These are phyloP conservation scores for Schizopygopsis malacanthus DNA, from an alignment of 2,797 vertebrate species.

Conservation along the genomic window DNA sequence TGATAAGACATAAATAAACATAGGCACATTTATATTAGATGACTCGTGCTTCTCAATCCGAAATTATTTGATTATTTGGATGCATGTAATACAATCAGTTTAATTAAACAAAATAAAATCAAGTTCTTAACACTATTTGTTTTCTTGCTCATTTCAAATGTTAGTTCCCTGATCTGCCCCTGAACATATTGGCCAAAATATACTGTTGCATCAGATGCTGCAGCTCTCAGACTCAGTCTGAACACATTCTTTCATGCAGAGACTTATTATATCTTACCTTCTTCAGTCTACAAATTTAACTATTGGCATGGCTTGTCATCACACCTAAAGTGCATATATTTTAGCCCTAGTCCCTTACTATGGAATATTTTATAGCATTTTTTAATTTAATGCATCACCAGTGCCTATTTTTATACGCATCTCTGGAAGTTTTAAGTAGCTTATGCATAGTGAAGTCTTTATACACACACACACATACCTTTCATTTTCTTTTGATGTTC, in stretches of 20 bases:
- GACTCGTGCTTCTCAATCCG: background rate
- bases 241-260: background rate
- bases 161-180: slow-evolving; percentile 27
- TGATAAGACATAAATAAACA: background rate
- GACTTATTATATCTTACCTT: slow-evolving; percentile 20
- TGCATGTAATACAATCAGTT: background rate
- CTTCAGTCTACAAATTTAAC: background rate
- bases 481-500: slow-evolving; percentile 13
- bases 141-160: slow-evolving; percentile 35
- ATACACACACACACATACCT: background rate
- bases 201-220: slow-evolving; percentile 46
- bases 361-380: background rate
- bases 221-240: slow-evolving; percentile 7
- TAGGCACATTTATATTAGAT: background rate
- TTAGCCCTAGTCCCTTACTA: background rate
- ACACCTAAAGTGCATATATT: slow-evolving; percentile 12
- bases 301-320: background rate
- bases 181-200: slow-evolving; percentile 48
- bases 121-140: slow-evolving; percentile 7
- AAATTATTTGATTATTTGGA: background rate
- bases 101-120: background rate
- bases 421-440: slow-evolving; percentile 6
- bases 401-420: no score
- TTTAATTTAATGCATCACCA: background rate
- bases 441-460: background rate